Evolutionary conservation across 2,888 invertebrate species (phyloP), one percentile per base, ranked within the genome.

Genomic region (Actias luna): DNA sequence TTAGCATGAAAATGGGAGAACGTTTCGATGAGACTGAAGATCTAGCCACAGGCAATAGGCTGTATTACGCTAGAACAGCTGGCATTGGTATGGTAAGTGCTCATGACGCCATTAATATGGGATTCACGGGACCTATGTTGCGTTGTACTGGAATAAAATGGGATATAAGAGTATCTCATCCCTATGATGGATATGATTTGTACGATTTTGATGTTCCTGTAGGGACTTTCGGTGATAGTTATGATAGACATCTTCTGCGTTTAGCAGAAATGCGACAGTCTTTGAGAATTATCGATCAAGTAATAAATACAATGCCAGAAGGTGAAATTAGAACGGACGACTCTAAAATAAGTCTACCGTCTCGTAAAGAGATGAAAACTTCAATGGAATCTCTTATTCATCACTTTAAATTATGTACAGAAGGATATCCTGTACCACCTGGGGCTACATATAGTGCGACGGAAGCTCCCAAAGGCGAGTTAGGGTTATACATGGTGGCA

Each of bases 341-440:
- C 85, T 93, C 94, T 59, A 98, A 98, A 88, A 88, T 97, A 39
- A 84, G 92, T 16, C 94, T 97, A 5, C 98, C 98, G 1, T 93
- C 87, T 42, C 93, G 97, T 68, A 88, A 85, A 2, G 96, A 97
- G 87, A 98, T 98, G 98, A 98, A 98, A 91, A 95, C 94, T 5
- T 94, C 94, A 8, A 98, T 98, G 98, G 98, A 98, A 84, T 94
- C 96, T 0, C 87, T 98, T 57, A 98, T 98, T 75, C 97, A 98
- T 84, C 98, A 98, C 80, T 98, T 98, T 84, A 42, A 42, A 42
- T 42, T 42, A 42, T 42, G 42, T 42, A 42, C 42, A 29, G 55
- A 55, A 29, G 55, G 55, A 8, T 55, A 55, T n/a, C 55, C 55
- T 7, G 55, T 55, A 29, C 98, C 98, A 0, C 96, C 98, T 22